Base-by-base conservation (phyloP, 2,797 vertebrate genomes). In the Nannoperca obscura region DNA sequence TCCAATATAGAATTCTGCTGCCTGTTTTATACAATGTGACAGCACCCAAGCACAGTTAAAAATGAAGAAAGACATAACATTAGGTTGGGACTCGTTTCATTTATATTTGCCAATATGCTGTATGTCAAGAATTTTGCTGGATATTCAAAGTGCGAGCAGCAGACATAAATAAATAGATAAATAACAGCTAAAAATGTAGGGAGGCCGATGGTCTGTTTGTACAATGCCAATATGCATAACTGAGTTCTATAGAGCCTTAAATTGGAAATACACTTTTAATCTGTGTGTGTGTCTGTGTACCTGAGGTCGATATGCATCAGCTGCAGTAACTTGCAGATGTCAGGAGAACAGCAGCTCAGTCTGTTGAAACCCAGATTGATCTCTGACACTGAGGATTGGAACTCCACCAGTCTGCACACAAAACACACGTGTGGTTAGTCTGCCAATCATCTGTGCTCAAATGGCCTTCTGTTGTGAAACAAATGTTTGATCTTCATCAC, bases 331-430 rank as follows among this genome's bases (percentile, higher is more conserved):
- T 89, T 76, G 85, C 96, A 96, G 57, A 98, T 85, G 60, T 96
- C 95, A 8, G 87, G 77, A 36, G 96, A 93, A 75, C 97, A 54
- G 67, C 76, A 92, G 38, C 91, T 93, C 79, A 99, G 93, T 81
- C 93, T 98, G 93, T 99, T 99, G 94, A 98, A 98, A 77, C 95
- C 94, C 74, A 99, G 93, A 89, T 93, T 97, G 69, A 98, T 76
- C 54, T 99, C 98, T 71, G 92, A 93, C 9, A 97, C 58, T 0
- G 94, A 96, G 24, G 96, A 94, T 3, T 96, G 95, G 76, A 98
- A 86, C 85, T 97, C 96, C 73, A 93, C 15, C 34, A 99, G 93
- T 91, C 98, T 99, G 90, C 34, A 72, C 7, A 55, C 14, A 74
- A 9, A 76, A 60, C 40, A 79, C 20, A 50, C 15, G 5, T 40